Evolutionary conservation across 2,797 vertebrate species (phyloP).

Genomic region (Philypnodon macrostomus): DNA sequence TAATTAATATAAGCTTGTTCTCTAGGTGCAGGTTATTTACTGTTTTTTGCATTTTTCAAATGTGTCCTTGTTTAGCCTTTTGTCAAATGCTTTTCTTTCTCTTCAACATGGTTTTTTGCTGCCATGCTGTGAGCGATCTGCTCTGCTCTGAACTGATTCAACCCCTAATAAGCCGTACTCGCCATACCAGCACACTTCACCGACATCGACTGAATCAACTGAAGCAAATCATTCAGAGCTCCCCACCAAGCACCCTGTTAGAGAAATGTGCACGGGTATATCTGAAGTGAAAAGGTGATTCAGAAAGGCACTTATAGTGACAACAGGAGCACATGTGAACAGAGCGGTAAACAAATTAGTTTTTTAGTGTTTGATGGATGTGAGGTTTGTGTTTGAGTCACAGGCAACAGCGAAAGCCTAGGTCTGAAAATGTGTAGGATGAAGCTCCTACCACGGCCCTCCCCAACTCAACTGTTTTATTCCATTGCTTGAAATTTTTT

Average conservation of each 20-base stretch:
- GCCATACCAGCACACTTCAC: conserved; percentile 39
- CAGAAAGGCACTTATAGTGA: conserved; percentile 44
- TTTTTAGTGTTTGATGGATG: conserved; percentile 45
- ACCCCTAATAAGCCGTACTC: conserved; percentile 34
- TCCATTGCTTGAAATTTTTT: too few species aligned
- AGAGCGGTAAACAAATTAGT: conserved; percentile 13
- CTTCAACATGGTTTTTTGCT: conserved; percentile 26
- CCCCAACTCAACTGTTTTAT: conserved; percentile 62
- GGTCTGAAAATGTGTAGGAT: conserved; percentile 73
- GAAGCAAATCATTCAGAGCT: conserved; percentile 58
- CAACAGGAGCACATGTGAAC: conserved; percentile 51
- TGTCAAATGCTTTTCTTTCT: conserved; percentile 18
- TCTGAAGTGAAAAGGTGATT: conserved; percentile 52
- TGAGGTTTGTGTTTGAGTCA: conserved; percentile 79
- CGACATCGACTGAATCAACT: conserved; percentile 56
- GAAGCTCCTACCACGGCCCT: conserved; percentile 61
- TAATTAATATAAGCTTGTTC: conserved; percentile 34
- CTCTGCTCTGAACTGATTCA: too few species aligned
- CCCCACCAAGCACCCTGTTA: conserved; percentile 43
- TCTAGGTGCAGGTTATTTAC: conserved; percentile 22
- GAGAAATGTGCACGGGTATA: conserved; percentile 13
- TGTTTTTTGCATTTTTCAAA: conserved; percentile 13
- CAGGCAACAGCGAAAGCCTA: conserved; percentile 58
- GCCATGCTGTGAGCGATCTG: conserved; percentile 40
- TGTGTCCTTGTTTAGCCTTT: conserved; percentile 34